Evolutionary conservation across 2,113 vertebrate genomes (phyloP).

Genomic region (Scytalopus superciliaris): DNA sequence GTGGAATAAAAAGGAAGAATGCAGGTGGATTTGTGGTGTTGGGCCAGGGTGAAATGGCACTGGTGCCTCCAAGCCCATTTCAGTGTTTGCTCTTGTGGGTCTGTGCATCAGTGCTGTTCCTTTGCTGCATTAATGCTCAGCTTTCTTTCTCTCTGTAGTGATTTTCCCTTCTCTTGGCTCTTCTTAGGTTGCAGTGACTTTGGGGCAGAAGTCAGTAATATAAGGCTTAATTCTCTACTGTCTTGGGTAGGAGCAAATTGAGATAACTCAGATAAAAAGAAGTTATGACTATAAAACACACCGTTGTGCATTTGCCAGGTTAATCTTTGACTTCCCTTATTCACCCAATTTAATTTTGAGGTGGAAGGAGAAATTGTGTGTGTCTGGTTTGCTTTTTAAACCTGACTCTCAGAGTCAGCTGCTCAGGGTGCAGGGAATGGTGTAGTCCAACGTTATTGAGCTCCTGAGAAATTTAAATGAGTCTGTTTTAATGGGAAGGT

Average conservation of each 20-base stretch:
- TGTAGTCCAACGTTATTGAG: rapidly evolving
- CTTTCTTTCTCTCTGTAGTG: rapidly evolving
- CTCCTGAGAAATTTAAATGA: background rate
- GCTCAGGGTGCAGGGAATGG: background rate
- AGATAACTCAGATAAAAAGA: background rate
- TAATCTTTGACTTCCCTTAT: background rate
- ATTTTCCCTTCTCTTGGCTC: background rate
- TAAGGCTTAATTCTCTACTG: background rate
- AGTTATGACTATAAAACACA: background rate
- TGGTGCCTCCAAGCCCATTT: background rate
- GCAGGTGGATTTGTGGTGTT: background rate
- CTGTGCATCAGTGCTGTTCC: rapidly evolving
- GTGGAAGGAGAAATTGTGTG: background rate
- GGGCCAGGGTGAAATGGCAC: background rate
- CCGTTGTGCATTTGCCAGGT: rapidly evolving
- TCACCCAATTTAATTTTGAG: background rate
- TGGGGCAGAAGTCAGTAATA: background rate
- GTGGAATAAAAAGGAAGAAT: background rate
- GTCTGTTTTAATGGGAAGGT: background rate
- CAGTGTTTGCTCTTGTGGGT: background rate
- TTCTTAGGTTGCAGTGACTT: background rate
- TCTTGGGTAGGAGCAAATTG: background rate
- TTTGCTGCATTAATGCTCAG: background rate
- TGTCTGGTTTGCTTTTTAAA: background rate
- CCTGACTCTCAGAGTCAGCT: background rate